Evolutionary conservation across 1,140 invertebrate genomes (phyloP).

Genomic region (Lethocerus indicus): DNA sequence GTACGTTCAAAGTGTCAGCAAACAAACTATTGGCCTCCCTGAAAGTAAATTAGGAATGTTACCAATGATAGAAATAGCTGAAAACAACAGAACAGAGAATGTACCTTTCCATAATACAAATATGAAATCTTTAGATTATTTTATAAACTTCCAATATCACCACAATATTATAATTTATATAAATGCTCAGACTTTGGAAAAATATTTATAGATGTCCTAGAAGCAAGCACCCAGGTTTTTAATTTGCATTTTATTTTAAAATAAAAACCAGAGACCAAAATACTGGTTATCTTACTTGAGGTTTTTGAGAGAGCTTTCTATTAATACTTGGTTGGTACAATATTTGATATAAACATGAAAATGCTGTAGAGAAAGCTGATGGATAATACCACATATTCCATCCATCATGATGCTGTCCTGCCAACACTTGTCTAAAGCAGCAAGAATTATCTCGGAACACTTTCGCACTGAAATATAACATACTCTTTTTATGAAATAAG

Average conservation of each 20-base stretch:
- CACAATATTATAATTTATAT: too few species aligned
- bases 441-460: slow-evolving; percentile 64
- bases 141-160: too few species aligned
- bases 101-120: too few species aligned
- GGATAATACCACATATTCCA: slow-evolving; percentile 68
- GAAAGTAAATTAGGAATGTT: slow-evolving; percentile 15
- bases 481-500: background rate
- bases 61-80: too few species aligned
- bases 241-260: too few species aligned
- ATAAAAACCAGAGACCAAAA: too few species aligned
- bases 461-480: slow-evolving; percentile 42
- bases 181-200: too few species aligned
- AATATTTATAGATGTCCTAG: too few species aligned
- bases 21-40: slow-evolving; percentile 42
- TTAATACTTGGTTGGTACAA: slow-evolving; percentile 80
- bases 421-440: slow-evolving; percentile 78
- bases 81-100: too few species aligned
- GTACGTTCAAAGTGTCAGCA: slow-evolving; percentile 42
- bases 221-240: too few species aligned
- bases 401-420: slow-evolving; percentile 67
- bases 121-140: too few species aligned
- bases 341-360: slow-evolving; percentile 80
- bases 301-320: slow-evolving; percentile 62
- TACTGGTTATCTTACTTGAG: slow-evolving; percentile 45
- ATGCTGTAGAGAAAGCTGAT: slow-evolving; percentile 58